Evolutionary conservation across 2,113 vertebrate genomes (phyloP), one percentile per base, ranked within the genome.

Genomic region (Pomatostomus ruficeps): DNA sequence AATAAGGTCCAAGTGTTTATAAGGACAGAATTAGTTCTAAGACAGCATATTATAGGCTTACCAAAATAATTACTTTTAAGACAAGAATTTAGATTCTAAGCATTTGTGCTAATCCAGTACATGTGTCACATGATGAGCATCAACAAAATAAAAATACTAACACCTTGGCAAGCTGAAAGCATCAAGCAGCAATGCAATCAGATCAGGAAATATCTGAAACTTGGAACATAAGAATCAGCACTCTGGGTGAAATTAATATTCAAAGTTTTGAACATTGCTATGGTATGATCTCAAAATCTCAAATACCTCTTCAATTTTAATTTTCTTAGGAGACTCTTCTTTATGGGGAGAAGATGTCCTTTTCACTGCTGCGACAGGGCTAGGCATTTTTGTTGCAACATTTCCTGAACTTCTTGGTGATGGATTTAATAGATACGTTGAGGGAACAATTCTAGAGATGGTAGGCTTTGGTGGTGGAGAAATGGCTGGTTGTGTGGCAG

Each of bases 291-390:
- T 88, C 57, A 84, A 92, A 65, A 79, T 84, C 54, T 76, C 19
- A 95, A 79, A 95, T 97, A 98, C 99, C 97, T 98, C 98, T 85
- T 98, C 98, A 19, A 89, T 94, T 98, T 97, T 98, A 87, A 97
- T 93, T 96, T 97, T 98, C 97, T 98, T 98, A 49, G 97, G 95
- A 86, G 96, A 97, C 31, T 98, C 98, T 91, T 98, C 98, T 76
- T 94, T 97, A 89, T 96, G 95, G 49, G 98, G 98, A 45, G 98
- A 98, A 14, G 96, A 97, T 9, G 98, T 96, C 94, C 97, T 98
- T 96, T 98, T 98, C 77, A 97, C 94, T 87, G 97, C 97, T 85
- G 81, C 96, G 68, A 97, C 86, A 93, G 97, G 97, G 88, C 89
- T 98, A 97, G 98, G 97, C 95, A 97, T 91, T 97, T 98, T 98